Evolutionary conservation across 64 coral and sea anemone species (phyloP), one percentile per base, ranked within the genome.

Genomic region (Dendrophyllia cribrosa): DNA sequence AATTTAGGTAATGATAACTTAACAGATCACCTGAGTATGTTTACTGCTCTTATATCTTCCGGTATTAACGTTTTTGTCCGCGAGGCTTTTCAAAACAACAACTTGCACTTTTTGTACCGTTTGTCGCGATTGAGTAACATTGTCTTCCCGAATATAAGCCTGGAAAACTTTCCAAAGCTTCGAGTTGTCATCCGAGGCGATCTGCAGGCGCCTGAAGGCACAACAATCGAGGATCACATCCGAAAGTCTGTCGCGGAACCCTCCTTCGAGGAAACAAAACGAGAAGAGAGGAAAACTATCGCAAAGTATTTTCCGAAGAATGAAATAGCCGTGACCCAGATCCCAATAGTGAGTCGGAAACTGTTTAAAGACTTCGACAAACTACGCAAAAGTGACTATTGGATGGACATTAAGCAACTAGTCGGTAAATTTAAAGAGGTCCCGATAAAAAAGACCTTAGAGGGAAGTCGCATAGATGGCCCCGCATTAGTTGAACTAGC

Each of bases 11-110:
- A 96, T 7, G 85, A 96, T 60, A 61, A 51, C 0, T 14, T 92
- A 0, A 96, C 94, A 4, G 77, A 61, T 59, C 94, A 96, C 15
- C 46, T 96, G n/a, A 96, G 94, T 79, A 92, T 96, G 59, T 92
- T 96, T 71, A 92, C 94, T 20, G 84, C 85, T 7, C 34, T 96
- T 45, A 59, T 96, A 58, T 96, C 94, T 2, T 96, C 94, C 20
- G 94, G 94, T 3, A 77, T 92, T 68, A 69, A 23, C 43, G 61
- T 96, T 19, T 92, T 96, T 60, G 80, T 77, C 5, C 76, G 58
- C 5, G 77, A 80, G 11, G 78, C 69, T 1, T 49, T 96, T 19
- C 87, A 71, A 14, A 96, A 89, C 12, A 90, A 96, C 22, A 77
- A 86, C 10, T 58, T 92, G 5, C 83, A 96, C 60, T 96, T 96